Evolutionary conservation across 1,140 invertebrate species (phyloP).

Genomic region (Megalonaias nervosa): DNA sequence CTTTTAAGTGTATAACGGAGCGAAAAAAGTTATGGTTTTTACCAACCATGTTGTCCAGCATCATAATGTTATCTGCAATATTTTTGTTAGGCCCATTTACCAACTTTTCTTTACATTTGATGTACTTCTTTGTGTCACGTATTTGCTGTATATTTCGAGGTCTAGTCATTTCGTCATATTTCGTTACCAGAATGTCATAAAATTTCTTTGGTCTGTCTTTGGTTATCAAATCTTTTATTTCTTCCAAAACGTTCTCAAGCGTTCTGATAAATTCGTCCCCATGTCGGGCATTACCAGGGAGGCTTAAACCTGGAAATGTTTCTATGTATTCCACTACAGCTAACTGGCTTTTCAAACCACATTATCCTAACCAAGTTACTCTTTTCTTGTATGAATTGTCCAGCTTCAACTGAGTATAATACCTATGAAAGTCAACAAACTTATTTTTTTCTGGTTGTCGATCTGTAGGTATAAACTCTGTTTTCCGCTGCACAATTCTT

Average conservation of each 20-base stretch:
- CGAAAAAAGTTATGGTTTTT: not conserved
- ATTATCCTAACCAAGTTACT: conserved; percentile 26
- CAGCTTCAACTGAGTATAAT: conserved; percentile 19
- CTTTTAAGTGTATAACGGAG: not conserved
- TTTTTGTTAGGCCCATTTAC: not conserved
- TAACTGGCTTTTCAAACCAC: not conserved
- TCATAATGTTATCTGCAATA: not conserved
- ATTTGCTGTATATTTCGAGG: not conserved
- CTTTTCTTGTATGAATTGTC: conserved; percentile 30
- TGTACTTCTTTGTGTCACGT: too few species aligned
- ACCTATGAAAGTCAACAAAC: conserved; percentile 2
- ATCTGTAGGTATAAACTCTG: conserved; percentile 13
- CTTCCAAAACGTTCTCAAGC: conserved; percentile 12
- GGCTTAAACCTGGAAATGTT: conserved; percentile 14
- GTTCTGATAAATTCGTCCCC: conserved; percentile 7
- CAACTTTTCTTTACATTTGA: not conserved
- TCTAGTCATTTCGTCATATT: conserved; percentile 14
- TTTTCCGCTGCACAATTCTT: conserved; percentile 1
- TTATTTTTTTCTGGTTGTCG: conserved; percentile 8
- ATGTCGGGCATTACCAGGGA: conserved; percentile 14
- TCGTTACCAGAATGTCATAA: not conserved
- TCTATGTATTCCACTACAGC: conserved; percentile 38
- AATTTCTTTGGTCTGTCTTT: conserved; percentile 19
- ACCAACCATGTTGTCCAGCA: not conserved
- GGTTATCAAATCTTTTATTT: conserved; percentile 10